Evolutionary conservation across 2,797 vertebrate species (phyloP).

Genomic region (Gobionotothen gibberifrons): DNA sequence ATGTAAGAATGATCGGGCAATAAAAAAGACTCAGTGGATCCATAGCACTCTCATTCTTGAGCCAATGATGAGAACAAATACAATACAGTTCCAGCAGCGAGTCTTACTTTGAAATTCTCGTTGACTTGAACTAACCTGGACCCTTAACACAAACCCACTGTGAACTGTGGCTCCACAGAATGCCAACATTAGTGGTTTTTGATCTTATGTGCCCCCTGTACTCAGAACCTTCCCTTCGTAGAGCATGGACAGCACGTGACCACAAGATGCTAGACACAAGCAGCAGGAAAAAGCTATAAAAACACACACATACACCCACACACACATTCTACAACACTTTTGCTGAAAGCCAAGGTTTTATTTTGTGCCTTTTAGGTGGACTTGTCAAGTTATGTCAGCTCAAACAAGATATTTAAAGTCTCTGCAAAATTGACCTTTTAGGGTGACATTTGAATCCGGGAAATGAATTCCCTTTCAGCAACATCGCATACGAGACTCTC

Average conservation of each 20-base stretch:
- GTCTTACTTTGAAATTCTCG: no score
- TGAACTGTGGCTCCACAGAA: conserved; percentile 10
- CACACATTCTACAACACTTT: background rate
- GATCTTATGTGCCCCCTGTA: background rate
- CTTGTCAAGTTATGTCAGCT: conserved; percentile 48
- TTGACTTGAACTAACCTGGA: background rate
- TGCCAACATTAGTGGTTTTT: conserved; percentile 4
- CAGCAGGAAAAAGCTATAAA: background rate
- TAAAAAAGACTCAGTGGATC: no score
- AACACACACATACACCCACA: background rate
- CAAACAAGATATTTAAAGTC: conserved; percentile 19
- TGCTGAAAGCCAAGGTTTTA: conserved; percentile 5
- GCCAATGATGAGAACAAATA: no score
- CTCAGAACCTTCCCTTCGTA: background rate
- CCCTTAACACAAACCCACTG: background rate
- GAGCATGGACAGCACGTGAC: background rate
- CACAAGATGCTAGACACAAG: background rate
- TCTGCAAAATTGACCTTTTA: conserved; percentile 64
- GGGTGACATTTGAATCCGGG: conserved; percentile 57
- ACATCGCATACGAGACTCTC: conserved; percentile 9
- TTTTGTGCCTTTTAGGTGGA: conserved; percentile 4
- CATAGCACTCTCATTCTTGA: no score
- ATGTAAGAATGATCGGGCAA: no score
- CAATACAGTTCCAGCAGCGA: no score
- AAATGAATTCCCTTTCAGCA: conserved; percentile 47